Conservation (phyloP, 2,888 invertebrate genomes). For the Melieria picta region DNA sequence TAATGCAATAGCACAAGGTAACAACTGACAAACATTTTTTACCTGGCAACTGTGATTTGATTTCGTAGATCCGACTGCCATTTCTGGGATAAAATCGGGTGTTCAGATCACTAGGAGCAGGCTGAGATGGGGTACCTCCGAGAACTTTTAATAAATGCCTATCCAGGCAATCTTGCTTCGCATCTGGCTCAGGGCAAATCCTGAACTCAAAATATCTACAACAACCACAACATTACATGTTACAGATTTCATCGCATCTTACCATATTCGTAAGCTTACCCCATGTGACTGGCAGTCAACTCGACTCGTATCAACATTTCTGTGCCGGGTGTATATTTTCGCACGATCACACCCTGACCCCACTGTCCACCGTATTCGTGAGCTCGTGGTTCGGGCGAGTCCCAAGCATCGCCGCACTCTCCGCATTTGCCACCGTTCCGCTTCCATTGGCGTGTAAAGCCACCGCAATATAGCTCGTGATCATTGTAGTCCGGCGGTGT, state of each 20-base stretch:
- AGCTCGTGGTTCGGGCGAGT: slow-evolving; percentile 74
- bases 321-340: slow-evolving; percentile 77
- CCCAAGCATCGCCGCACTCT: slow-evolving; percentile 88
- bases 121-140: slow-evolving; percentile 63
- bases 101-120: slow-evolving; percentile 67
- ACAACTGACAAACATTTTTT: slow-evolving; percentile 21
- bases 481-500: slow-evolving; percentile 91
- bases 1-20: background rate
- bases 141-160: slow-evolving; percentile 73
- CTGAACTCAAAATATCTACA: slow-evolving; percentile 81
- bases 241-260: background rate
- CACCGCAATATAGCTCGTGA: slow-evolving; percentile 88
- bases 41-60: slow-evolving; percentile 73
- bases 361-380: slow-evolving; percentile 88
- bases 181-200: slow-evolving; percentile 78
- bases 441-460: slow-evolving; percentile 84
- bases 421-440: slow-evolving; percentile 86
- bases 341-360: slow-evolving; percentile 82
- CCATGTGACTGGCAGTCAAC: slow-evolving; percentile 87
- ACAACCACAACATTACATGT: slow-evolving; percentile 22
- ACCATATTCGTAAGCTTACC: slow-evolving; percentile 60
- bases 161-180: slow-evolving; percentile 82
- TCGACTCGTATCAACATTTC: slow-evolving; percentile 80
- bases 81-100: slow-evolving; percentile 79
- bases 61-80: slow-evolving; percentile 83